Evolutionary conservation across 2,888 invertebrate genomes (phyloP), one percentile per base, ranked within the genome.

Genomic region (Ochropleura leucogaster): DNA sequence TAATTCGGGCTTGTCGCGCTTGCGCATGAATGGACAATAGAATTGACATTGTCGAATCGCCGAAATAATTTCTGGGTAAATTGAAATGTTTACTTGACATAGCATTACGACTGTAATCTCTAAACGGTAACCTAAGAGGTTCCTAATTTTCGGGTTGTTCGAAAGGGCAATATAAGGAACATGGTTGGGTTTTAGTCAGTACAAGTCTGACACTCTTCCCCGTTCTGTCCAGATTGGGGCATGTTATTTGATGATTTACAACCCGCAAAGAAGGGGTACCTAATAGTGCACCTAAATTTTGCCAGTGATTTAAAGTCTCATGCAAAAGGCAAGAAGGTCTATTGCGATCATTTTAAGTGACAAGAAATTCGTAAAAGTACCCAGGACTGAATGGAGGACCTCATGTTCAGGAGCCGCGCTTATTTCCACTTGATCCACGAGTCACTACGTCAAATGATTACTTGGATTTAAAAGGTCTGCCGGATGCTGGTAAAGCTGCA

Each of bases 1-100:
- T 49, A 79, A 82, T 75, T 76, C 65, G 49, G 42, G 64, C 65
- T 80, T 82, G 82, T 82, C 86, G 74, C 70, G 20, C 46, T 51
- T 77, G 77, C 46, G 63, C 46, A 46, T 53, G 69, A 20, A 68
- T 57, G 68, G 65, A 40, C 53, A 59, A 77, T 65, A 16, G 49
- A 60, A 57, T 65, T 20, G 74, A 71, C 70, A 55, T 20, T 18
- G 40, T n/a, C 40, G 59, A 59, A 59, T 59, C 16, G 16, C 16
- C 30, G 16, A 59, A 40, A 59, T 16, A 16, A 40, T 9, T 16
- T 40, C 20, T 59, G 4, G 16, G 30, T 0, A 57, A 59, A 59
- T 40, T 40, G 8, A 16, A 40, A 16, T 59, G 40, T 59, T 40
- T 59, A 40, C 40, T 40, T 59, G 8, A 57, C 14, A 30, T 30